Conservation (phyloP, 2,888 invertebrate species). For the Malachius bipustulatus region DNA sequence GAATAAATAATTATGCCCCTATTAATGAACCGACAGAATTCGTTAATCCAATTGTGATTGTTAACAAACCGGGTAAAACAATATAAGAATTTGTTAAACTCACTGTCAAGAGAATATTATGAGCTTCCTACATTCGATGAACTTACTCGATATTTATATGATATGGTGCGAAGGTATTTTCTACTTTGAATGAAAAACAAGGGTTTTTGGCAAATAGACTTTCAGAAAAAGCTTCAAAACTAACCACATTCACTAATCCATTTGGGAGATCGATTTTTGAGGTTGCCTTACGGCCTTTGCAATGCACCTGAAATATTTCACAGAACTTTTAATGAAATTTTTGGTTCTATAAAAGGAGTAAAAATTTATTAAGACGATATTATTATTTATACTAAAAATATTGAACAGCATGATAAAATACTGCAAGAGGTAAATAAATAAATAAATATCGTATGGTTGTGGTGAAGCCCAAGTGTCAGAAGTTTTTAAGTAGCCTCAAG, state of each 20-base stretch:
- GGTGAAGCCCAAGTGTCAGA: no score
- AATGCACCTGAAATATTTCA: not conserved
- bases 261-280: not conserved
- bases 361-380: slow-evolving; percentile 3
- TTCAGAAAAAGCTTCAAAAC: not conserved
- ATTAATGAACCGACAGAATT: no score
- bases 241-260: not conserved
- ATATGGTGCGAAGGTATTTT: slow-evolving; percentile 3
- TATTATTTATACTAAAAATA: not conserved
- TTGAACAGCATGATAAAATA: not conserved
- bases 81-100: not conserved
- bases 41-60: no score
- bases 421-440: not conserved
- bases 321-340: not conserved
- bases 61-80: no score
- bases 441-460: no score
- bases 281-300: not conserved
- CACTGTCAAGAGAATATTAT: not conserved
- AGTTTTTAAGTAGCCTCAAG: no score
- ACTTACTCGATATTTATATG: not conserved
- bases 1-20: no score
- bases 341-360: not conserved
- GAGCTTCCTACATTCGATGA: not conserved
- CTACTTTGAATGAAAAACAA: not conserved
- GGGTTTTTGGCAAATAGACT: not conserved